Base-by-base conservation (phyloP, 2,113 vertebrate species). In the Carassius gibelio region DNA sequence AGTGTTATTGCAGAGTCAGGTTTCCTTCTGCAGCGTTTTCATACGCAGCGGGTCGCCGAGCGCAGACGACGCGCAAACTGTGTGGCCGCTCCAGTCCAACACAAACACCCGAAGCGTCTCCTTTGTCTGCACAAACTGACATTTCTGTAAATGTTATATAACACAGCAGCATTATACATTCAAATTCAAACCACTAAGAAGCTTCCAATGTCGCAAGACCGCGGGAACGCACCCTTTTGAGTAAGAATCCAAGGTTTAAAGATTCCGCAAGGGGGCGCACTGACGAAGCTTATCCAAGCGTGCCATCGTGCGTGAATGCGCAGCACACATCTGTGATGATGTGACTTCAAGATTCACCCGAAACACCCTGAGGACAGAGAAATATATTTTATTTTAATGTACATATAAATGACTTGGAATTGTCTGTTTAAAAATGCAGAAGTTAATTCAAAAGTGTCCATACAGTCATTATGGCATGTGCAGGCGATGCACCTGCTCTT, bases 11-110 rank as follows among this genome's bases (percentile, higher is more conserved):
- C 91, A 90, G 89, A 90, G 89, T 91, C 93, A 88, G 91, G 92
- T 91, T 91, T 89, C 87, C 85, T 75, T 77, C 84, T 86, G 77
- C 90, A 88, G 89, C 88, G 83, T 90, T 90, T 89, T 86, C 85
- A 89, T 82, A 85, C 94, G 87, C 94, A 94, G 93, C 92, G 72
- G 93, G 93, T 89, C 91, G 91, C 84, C 91, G 81, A 85, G 91
- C 90, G 93, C 87, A 91, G 89, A 87, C 86, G 83, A 88, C 81
- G 84, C 87, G 87, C 83, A 88, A 85, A 89, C 66, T 75, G 90
- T 78, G 87, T 84, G 79, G 85, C 88, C 84, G 84, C 75, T 66
- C 55, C 69, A n/a, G 83, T 88, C 88, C 87, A 90, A 89, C 84
- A 83, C 75, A 88, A 92, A 34, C 26, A 17, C 9, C 75, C 69